These are phyloP conservation scores for Chlorocebus sabaeus DNA, from an alignment of 2,113 vertebrate species.

Conservation along the genomic window DNA sequence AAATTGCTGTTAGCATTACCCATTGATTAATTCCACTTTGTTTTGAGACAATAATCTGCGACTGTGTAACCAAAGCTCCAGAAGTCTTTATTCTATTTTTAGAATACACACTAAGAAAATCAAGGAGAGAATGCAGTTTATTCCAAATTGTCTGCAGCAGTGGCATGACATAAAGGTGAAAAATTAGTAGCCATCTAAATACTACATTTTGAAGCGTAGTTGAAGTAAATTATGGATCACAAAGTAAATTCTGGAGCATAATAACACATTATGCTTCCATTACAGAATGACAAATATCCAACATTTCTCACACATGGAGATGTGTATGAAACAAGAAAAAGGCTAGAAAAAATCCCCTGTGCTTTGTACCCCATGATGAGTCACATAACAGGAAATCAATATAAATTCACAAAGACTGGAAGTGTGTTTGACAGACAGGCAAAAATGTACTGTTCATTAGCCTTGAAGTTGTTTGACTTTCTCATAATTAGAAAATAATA, in stretches of 20 bases:
- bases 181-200: neutral
- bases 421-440: neutral
- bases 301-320: too few relatives aligned
- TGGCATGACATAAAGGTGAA: neutral
- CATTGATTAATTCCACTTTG: neutral
- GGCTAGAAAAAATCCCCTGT: neutral
- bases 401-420: neutral
- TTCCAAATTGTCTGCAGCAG: neutral
- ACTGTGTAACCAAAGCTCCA: neutral
- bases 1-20: neutral
- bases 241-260: too few relatives aligned
- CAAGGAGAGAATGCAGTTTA: neutral
- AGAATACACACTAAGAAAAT: neutral
- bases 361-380: too few relatives aligned
- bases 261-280: neutral
- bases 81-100: neutral
- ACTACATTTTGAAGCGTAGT: neutral
- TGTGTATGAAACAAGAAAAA: rapidly evolving
- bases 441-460: neutral
- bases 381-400: too few relatives aligned
- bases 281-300: neutral
- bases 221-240: neutral
- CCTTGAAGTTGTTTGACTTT: neutral
- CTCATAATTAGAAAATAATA: neutral
- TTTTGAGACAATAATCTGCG: neutral